A percentile compares a stretch with the other conserved stretches of the same genome.
Evolutionary conservation across 2,113 vertebrate species (phyloP).

Genomic region (Larimichthys polyactis): DNA sequence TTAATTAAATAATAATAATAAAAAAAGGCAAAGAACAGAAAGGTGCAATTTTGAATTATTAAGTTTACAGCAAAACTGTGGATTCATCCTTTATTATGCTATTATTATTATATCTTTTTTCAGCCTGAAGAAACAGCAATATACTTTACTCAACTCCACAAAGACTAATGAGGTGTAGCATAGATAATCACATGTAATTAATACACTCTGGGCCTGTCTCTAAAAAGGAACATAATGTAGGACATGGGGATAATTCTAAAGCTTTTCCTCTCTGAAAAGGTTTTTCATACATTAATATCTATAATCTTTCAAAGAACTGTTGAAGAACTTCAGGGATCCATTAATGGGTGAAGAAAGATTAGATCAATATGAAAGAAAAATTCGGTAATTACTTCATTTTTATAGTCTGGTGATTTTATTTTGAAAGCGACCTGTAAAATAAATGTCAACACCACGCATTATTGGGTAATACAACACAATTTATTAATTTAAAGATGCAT

Average conservation of each 20-base stretch:
- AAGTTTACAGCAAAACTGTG: not conserved
- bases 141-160: not conserved
- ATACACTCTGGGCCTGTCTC: not conserved
- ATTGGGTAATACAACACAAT: not conserved
- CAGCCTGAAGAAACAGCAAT: not conserved
- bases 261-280: not conserved
- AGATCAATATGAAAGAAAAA: not conserved
- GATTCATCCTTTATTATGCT: not conserved
- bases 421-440: not conserved
- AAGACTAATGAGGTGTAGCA: not conserved
- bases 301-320: not conserved
- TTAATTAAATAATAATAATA: too few species aligned
- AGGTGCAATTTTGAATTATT: not conserved
- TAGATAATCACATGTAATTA: constrained; percentile 25
- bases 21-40: not conserved
- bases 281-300: not conserved
- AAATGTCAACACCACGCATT: constrained; percentile 1
- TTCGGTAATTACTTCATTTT: not conserved
- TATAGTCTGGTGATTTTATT: not conserved
- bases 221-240: constrained; percentile 2
- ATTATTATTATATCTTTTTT: not conserved
- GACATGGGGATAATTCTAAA: constrained; percentile 1
- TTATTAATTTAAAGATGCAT: not conserved
- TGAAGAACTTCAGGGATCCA: not conserved
- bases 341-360: not conserved